Conservation (phyloP, 2,888 invertebrate species). For the Parochlus steinenii region DNA sequence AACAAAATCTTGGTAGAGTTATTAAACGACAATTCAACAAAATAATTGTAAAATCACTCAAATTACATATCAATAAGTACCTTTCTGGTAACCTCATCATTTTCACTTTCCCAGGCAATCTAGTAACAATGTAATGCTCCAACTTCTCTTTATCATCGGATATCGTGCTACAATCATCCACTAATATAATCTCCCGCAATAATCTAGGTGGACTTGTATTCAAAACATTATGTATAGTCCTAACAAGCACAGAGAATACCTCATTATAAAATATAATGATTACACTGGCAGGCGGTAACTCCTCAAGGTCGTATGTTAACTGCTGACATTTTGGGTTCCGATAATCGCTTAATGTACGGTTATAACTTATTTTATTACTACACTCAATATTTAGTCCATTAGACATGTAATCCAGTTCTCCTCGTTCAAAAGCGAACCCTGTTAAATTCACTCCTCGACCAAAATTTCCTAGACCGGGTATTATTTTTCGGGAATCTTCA, state of each 20-base stretch:
- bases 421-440: no score
- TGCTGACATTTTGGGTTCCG: slow-evolving; percentile 3
- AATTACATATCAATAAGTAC: no score
- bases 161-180: slow-evolving; percentile 72
- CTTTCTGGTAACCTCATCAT: slow-evolving; percentile 51
- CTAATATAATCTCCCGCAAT: slow-evolving; percentile 70
- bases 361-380: slow-evolving; percentile 66
- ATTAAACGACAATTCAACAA: no score
- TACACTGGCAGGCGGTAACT: slow-evolving; percentile 48
- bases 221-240: slow-evolving; percentile 82
- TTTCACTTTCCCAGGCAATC: slow-evolving; percentile 43
- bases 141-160: slow-evolving; percentile 48
- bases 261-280: slow-evolving; percentile 71
- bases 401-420: slow-evolving; percentile 38
- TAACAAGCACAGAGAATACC: slow-evolving; percentile 50
- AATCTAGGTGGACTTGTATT: slow-evolving; percentile 47
- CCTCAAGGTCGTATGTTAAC: slow-evolving; percentile 29
- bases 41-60: no score
- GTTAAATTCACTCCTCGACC: no score
- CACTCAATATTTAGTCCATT: slow-evolving; percentile 54
- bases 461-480: no score
- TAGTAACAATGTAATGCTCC: slow-evolving; percentile 51
- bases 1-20: no score
- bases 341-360: slow-evolving; percentile 35
- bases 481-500: no score